A percentile compares a stretch with the other conserved stretches of the same genome.
phyloP scores from a whole-genome alignment of 2,888 invertebrate species.

The Biston betularia region DNA sequence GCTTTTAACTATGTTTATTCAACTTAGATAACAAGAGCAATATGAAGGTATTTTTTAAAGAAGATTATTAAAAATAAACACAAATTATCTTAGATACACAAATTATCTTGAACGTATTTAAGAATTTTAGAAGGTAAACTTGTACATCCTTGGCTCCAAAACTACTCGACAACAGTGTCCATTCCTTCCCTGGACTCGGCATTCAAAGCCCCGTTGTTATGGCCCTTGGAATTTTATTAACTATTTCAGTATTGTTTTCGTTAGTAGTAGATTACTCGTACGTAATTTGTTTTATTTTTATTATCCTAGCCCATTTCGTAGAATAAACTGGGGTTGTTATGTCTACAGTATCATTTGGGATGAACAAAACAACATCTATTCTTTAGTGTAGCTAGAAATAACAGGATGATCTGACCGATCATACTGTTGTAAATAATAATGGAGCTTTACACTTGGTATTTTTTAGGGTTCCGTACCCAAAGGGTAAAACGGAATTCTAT shows the following conservation, averaged over 20 bases:
- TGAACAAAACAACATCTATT: background rate
- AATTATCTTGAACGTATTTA: no score
- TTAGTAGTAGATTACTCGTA: constrained; percentile 42
- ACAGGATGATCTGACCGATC: no score
- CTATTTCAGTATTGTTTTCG: constrained; percentile 46
- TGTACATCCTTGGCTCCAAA: constrained; percentile 27
- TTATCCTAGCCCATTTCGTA: constrained; percentile 13
- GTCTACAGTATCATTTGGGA: constrained; percentile 11
- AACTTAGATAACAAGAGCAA: no score
- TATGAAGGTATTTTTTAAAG: no score
- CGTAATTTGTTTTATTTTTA: constrained; percentile 44
- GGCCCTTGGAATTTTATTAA: constrained; percentile 55
- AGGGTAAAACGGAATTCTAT: no score
- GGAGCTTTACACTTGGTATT: no score
- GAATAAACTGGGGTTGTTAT: constrained; percentile 24
- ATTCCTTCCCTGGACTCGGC: constrained; percentile 53
- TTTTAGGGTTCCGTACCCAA: no score
- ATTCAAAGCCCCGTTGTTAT: constrained; percentile 49
- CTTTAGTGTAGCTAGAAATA: constrained; percentile 1
- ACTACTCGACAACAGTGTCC: constrained; percentile 48
- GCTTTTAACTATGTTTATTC: no score
- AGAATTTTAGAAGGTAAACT: constrained; percentile 31
- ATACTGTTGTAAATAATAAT: no score
- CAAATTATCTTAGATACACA: no score
- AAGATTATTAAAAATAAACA: no score